A percentile compares a stretch with the other conserved stretches of the same genome.
Evolutionary conservation across 2,113 vertebrate genomes (phyloP).

Genomic region (Dissostichus mawsoni): DNA sequence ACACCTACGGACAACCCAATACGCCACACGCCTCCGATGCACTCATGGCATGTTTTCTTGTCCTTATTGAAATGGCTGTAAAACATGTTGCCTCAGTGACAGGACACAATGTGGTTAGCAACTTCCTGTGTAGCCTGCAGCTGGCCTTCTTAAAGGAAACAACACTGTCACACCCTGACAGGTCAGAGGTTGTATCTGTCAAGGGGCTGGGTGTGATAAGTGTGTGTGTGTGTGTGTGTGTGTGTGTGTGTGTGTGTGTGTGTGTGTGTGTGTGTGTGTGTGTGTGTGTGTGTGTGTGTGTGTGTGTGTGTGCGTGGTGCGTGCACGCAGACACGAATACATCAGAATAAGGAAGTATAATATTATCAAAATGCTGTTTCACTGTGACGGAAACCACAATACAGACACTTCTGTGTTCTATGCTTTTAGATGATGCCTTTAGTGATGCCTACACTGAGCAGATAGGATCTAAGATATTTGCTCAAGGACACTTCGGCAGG

Average conservation of each 20-base stretch:
- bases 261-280: too few relatives aligned
- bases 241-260: too few relatives aligned
- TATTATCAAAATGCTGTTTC: slow-evolving; percentile 28
- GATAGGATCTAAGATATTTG: not conserved
- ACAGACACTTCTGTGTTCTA: not conserved
- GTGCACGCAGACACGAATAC: not conserved
- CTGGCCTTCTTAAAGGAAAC: slow-evolving; percentile 27
- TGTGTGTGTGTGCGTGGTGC: too few relatives aligned
- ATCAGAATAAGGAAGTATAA: slow-evolving; percentile 34
- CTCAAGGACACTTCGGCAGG: not conserved
- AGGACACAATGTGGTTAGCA: slow-evolving; percentile 47
- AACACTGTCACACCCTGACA: slow-evolving; percentile 36
- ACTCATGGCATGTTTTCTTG: not conserved
- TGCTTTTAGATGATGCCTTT: not conserved
- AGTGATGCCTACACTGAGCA: not conserved
- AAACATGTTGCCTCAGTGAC: slow-evolving; percentile 35
- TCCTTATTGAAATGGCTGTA: not conserved
- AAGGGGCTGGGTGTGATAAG: not conserved
- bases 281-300: too few relatives aligned
- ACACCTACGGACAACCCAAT: too few relatives aligned
- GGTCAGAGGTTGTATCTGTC: not conserved
- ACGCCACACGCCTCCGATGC: too few relatives aligned
- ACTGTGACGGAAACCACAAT: not conserved
- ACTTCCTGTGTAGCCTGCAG: slow-evolving; percentile 43
- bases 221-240: not conserved